Percentiles rank a stretch among this genome's conserved stretches.
Evolutionary conservation across 1,140 invertebrate genomes (phyloP).

Genomic region (Listronotus bonariensis): DNA sequence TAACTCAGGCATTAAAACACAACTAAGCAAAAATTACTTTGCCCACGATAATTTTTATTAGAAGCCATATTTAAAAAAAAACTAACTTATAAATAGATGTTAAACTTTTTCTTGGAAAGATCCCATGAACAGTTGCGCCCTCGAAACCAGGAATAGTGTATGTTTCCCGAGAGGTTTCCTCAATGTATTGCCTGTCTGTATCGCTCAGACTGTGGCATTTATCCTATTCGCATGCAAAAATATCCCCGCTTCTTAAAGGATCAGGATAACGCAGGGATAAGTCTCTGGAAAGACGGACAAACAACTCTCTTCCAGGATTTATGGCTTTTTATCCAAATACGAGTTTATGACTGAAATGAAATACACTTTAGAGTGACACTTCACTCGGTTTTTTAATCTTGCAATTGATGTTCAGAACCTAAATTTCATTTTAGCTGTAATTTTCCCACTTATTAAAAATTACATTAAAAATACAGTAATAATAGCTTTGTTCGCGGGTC

Average conservation of each 20-base stretch:
- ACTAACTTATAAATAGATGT: no score
- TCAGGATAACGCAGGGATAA: slow-evolving; percentile 40
- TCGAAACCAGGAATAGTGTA: slow-evolving; percentile 40
- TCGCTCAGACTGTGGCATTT: slow-evolving; percentile 48
- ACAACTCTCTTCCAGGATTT: slow-evolving; percentile 42
- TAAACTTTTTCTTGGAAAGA: background rate
- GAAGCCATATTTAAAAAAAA: no score
- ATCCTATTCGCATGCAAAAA: slow-evolving; percentile 50
- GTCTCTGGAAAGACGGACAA: slow-evolving; percentile 43
- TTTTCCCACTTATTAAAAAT: no score
- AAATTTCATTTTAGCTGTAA: no score
- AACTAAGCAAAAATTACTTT: no score
- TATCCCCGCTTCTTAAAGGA: slow-evolving; percentile 41
- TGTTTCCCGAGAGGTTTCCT: slow-evolving; percentile 42
- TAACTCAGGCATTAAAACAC: no score
- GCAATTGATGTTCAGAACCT: no score
- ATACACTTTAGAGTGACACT: slow-evolving; percentile 18
- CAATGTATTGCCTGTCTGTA: slow-evolving; percentile 49
- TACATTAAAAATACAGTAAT: no score
- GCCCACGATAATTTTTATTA: no score
- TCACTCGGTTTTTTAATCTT: background rate
- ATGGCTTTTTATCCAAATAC: slow-evolving; percentile 38
- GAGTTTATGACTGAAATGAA: slow-evolving; percentile 24
- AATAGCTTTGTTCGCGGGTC: no score
- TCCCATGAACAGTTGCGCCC: slow-evolving; percentile 16